phyloP scores from a whole-genome alignment of 2,797 vertebrate genomes.

The Schizothorax lantsangensis region DNA sequence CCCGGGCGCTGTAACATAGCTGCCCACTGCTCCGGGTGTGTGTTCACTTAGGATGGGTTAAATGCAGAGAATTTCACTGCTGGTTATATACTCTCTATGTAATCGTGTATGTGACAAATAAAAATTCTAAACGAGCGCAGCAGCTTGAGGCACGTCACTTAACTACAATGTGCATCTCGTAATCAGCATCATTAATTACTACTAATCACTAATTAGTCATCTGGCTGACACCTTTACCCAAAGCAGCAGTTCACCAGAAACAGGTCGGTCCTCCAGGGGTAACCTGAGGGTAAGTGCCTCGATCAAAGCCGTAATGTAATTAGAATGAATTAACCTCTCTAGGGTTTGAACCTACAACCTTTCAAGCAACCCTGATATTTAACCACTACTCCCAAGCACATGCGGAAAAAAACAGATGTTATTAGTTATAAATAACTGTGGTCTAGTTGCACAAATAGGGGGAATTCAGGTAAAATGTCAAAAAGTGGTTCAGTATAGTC shows the following conservation, averaged over 20 bases:
- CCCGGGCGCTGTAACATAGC: no score
- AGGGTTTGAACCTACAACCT: slow-evolving; percentile 13
- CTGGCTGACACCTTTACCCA: slow-evolving; percentile 1
- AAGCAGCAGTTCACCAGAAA: not conserved
- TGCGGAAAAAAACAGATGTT: not conserved
- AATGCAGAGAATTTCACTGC: no score
- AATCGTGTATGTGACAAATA: no score
- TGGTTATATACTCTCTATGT: no score
- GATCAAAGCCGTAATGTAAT: slow-evolving; percentile 3
- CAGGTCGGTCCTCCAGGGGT: not conserved
- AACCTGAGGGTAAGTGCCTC: slow-evolving; percentile 14
- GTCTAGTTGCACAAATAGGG: not conserved
- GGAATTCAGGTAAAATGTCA: not conserved
- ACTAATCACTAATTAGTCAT: slow-evolving; percentile 7
- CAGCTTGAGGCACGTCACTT: not conserved
- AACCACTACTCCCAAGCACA: slow-evolving; percentile 2
- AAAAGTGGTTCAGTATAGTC: not conserved
- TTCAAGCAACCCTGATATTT: not conserved
- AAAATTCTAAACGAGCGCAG: not conserved
- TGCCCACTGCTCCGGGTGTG: no score
- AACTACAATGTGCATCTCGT: no score
- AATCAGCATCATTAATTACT: not conserved
- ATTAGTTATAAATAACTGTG: not conserved
- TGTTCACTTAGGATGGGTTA: no score
- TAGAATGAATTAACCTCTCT: not conserved